phyloP scores from a whole-genome alignment of 2,797 vertebrate genomes.

The Echiichthys vipera region DNA sequence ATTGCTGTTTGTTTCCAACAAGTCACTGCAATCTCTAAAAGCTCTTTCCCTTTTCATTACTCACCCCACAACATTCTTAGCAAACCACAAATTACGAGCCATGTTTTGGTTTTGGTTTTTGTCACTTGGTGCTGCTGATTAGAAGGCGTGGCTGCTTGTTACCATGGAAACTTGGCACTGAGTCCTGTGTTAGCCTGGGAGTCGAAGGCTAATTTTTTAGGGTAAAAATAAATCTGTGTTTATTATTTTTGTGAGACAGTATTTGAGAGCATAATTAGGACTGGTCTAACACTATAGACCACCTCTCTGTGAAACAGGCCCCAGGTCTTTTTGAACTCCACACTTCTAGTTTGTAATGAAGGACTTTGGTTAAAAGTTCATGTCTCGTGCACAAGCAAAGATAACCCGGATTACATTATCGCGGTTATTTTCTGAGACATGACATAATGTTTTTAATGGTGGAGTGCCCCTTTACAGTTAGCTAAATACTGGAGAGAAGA shows the following conservation, averaged over 20 bases:
- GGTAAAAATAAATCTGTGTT: neutral
- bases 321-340: neutral
- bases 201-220: neutral
- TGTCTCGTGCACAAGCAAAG: neutral
- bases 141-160: neutral
- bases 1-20: too few species aligned
- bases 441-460: neutral
- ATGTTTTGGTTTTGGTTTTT: neutral
- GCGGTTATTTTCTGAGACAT: neutral
- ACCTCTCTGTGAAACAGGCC: neutral
- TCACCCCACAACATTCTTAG: neutral
- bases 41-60: neutral
- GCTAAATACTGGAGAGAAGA: neutral
- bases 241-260: neutral
- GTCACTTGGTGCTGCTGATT: neutral
- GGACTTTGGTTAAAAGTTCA: neutral
- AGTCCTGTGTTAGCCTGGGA: neutral
- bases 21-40: neutral
- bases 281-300: neutral
- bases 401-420: neutral
- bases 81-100: neutral
- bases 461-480: constrained; percentile 15
- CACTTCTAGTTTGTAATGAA: neutral
- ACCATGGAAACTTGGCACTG: neutral
- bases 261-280: neutral